A percentile compares a stretch with the other conserved stretches of the same genome.
These are phyloP conservation scores for Protophormia terraenovae DNA, from an alignment of 2,888 invertebrate species.

Conservation along the genomic window DNA sequence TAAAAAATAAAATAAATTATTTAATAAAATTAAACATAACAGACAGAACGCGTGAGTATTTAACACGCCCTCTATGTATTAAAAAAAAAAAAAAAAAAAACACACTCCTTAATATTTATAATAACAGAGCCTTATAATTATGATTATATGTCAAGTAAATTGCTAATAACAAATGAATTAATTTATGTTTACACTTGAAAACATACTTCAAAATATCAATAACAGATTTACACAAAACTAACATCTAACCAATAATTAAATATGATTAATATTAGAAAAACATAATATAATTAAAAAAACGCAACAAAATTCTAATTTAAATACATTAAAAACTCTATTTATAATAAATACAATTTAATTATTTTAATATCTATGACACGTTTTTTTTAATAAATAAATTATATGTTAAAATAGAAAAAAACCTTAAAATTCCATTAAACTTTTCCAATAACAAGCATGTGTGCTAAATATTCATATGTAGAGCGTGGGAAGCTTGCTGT, in stretches of 20 bases:
- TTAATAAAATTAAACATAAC: not conserved
- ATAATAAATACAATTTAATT: slow-evolving; percentile 16
- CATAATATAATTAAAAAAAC: not conserved
- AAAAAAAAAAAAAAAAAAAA: not conserved
- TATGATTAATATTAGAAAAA: not conserved
- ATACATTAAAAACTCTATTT: not conserved
- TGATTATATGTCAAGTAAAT: slow-evolving; percentile 25
- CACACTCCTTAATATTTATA: not conserved
- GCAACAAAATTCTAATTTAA: not conserved
- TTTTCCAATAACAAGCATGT: not conserved
- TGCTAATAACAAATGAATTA: slow-evolving; percentile 3
- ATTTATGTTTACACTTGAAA: not conserved
- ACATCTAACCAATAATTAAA: slow-evolving; percentile 29
- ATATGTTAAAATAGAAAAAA: not conserved
- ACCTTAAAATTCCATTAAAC: not conserved
- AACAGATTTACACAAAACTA: slow-evolving; percentile 8
- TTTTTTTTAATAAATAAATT: not conserved
- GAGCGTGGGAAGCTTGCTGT: slow-evolving; percentile 36
- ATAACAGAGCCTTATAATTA: slow-evolving; percentile 3
- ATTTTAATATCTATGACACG: slow-evolving; percentile 18
- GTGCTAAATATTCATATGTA: slow-evolving; percentile 1
- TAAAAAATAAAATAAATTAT: not conserved
- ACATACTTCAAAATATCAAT: slow-evolving; percentile 20
- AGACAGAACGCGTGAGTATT: not conserved
- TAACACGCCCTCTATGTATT: slow-evolving; percentile 23